A percentile compares a stretch with the other conserved stretches of the same genome.
These are phyloP conservation scores for Cabera pusaria DNA, from an alignment of 2,888 invertebrate genomes.

Conservation along the genomic window DNA sequence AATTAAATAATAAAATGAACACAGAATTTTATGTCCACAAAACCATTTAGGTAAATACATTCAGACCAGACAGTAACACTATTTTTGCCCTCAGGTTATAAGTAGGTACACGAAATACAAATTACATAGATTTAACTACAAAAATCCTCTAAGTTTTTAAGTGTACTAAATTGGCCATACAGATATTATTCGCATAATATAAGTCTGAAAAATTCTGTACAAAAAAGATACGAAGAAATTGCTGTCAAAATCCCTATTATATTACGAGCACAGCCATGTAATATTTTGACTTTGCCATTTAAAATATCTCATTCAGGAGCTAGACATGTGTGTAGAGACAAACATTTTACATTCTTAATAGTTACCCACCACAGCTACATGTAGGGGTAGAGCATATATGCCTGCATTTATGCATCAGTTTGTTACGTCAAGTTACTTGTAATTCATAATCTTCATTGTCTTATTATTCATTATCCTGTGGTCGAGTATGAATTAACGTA, in stretches of 20 bases:
- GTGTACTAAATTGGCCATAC: conserved; percentile 24
- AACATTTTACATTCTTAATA: too few relatives aligned
- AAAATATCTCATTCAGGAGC: too few relatives aligned
- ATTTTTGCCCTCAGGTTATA: conserved; percentile 8
- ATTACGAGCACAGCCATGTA: conserved; percentile 1
- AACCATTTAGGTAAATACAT: conserved; percentile 3
- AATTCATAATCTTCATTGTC: too few relatives aligned
- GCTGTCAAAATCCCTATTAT: conserved; percentile 12
- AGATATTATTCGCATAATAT: conserved; percentile 19
- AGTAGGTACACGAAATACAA: conserved; percentile 19
- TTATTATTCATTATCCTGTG: too few relatives aligned
- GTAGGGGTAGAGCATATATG: too few relatives aligned
- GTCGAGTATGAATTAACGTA: too few relatives aligned
- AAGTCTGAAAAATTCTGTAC: conserved; percentile 18
- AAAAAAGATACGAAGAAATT: conserved; percentile 16
- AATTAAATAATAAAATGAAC: too few relatives aligned
- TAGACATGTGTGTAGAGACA: too few relatives aligned
- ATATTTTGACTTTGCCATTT: not conserved
- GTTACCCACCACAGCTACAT: too few relatives aligned
- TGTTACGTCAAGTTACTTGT: too few relatives aligned
- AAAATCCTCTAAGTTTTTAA: conserved; percentile 14
- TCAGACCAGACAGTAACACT: conserved; percentile 7
- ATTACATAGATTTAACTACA: conserved; percentile 19
- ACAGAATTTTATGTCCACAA: not conserved
- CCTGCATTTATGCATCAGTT: too few relatives aligned